Conservation (phyloP, 2,888 invertebrate genomes). For the Drosophila mimica region DNA sequence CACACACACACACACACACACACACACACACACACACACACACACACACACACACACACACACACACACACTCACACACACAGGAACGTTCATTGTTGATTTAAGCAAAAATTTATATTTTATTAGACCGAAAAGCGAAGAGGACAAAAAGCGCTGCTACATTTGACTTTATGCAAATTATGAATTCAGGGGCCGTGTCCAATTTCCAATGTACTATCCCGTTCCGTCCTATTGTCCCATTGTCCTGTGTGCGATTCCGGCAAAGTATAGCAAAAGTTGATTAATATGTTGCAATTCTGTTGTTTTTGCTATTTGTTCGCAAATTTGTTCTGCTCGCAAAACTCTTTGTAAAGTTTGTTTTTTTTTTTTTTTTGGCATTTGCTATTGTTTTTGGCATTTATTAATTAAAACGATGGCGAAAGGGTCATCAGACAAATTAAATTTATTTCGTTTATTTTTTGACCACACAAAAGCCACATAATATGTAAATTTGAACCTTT, state of each 20-base stretch:
- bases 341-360: slow-evolving; percentile 59
- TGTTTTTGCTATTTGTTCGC: slow-evolving; percentile 42
- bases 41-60: slow-evolving; percentile 4
- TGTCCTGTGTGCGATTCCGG: slow-evolving; percentile 17
- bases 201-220: slow-evolving; percentile 25
- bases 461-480: slow-evolving; percentile 28
- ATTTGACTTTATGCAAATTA: slow-evolving; percentile 72
- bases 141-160: slow-evolving; percentile 28
- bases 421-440: slow-evolving; percentile 40
- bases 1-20: not conserved
- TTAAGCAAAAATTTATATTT: slow-evolving; percentile 55
- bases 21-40: not conserved
- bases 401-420: slow-evolving; percentile 66
- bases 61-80: not conserved
- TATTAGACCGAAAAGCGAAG: slow-evolving; percentile 35
- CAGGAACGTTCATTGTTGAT: slow-evolving; percentile 45
- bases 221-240: not conserved
- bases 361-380: slow-evolving; percentile 25
- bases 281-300: slow-evolving; percentile 68
- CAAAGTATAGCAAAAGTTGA: slow-evolving; percentile 55
- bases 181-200: slow-evolving; percentile 56
- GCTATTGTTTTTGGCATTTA: slow-evolving; percentile 56
- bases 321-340: slow-evolving; percentile 47
- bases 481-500: slow-evolving; percentile 43
- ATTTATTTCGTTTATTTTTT: slow-evolving; percentile 41